Conservation (phyloP, 2,888 invertebrate species). For the Homarus gammarus region DNA sequence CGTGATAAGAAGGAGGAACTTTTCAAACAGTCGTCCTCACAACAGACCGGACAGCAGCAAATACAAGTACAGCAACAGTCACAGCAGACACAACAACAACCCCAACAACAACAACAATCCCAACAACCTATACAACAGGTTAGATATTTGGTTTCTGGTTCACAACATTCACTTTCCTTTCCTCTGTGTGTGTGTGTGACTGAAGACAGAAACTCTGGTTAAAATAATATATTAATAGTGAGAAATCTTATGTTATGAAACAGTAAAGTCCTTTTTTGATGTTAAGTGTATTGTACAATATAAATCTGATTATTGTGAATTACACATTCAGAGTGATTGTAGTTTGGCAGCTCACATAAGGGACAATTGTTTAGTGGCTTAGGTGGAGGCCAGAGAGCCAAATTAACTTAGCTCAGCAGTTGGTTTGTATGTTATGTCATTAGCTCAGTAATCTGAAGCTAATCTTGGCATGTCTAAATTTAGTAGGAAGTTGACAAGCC, state of each 20-base stretch:
- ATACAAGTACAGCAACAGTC: constrained; percentile 34
- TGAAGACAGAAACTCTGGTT: neutral
- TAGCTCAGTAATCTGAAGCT: too few species aligned
- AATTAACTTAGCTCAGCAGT: too few species aligned
- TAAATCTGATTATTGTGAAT: too few species aligned
- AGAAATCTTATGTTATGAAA: neutral
- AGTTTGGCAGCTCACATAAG: too few species aligned
- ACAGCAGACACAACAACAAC: constrained; percentile 36
- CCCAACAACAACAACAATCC: constrained; percentile 11
- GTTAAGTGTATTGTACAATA: too few species aligned
- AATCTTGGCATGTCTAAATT: too few species aligned
- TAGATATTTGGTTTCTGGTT: neutral
- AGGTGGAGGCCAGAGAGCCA: too few species aligned
- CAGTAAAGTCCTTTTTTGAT: too few species aligned
- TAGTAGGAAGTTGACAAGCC: too few species aligned
- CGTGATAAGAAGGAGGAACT: constrained; percentile 71
- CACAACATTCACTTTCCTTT: neutral
- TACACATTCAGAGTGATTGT: too few species aligned
- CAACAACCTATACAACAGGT: constrained; percentile 56
- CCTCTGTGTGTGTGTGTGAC: neutral
- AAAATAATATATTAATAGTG: neutral
- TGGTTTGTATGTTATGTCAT: too few species aligned
- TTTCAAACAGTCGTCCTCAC: constrained; percentile 60
- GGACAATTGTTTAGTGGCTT: too few species aligned
- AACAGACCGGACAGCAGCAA: constrained; percentile 59